A percentile compares a stretch with the other conserved stretches of the same genome.
Evolutionary conservation across 2,113 vertebrate genomes (phyloP).

Genomic region (Corapipo altera): DNA sequence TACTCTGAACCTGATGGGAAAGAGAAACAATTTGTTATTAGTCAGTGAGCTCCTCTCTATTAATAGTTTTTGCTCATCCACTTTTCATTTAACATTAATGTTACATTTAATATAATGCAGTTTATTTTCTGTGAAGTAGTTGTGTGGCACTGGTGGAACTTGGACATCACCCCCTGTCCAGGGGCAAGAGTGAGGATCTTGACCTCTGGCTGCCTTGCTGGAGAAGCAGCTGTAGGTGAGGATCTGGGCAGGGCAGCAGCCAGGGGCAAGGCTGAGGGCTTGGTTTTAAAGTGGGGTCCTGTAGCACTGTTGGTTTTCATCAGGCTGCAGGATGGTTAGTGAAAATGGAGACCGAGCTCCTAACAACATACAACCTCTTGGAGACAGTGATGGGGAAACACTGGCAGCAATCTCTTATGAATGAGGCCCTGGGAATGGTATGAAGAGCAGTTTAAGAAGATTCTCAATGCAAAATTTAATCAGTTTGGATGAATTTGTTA

Average conservation of each 20-base stretch:
- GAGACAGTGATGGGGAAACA: neutral
- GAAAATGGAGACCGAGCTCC: neutral
- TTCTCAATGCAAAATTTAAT: neutral
- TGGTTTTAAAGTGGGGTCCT: neutral
- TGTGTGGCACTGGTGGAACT: fast-evolving
- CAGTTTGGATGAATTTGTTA: neutral
- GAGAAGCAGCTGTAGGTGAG: neutral
- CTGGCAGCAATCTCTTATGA: neutral
- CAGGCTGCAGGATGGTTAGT: too few species aligned
- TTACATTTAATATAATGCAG: fast-evolving
- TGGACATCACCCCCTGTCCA: too few species aligned
- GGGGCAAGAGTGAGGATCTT: neutral
- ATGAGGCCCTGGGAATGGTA: neutral
- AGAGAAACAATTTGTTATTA: neutral
- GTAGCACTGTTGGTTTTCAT: neutral
- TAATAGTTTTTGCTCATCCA: neutral
- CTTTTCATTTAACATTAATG: neutral
- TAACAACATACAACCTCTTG: neutral
- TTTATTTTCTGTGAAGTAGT: neutral
- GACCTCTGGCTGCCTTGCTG: neutral
- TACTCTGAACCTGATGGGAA: neutral
- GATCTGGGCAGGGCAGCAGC: fast-evolving
- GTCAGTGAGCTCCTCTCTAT: neutral
- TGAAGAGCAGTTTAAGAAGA: neutral
- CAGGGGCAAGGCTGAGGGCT: neutral